Percentiles rank a stretch among this genome's conserved stretches.
These are phyloP conservation scores for Phalanger gymnotis DNA, from an alignment of 2,797 vertebrate species.

Conservation along the genomic window DNA sequence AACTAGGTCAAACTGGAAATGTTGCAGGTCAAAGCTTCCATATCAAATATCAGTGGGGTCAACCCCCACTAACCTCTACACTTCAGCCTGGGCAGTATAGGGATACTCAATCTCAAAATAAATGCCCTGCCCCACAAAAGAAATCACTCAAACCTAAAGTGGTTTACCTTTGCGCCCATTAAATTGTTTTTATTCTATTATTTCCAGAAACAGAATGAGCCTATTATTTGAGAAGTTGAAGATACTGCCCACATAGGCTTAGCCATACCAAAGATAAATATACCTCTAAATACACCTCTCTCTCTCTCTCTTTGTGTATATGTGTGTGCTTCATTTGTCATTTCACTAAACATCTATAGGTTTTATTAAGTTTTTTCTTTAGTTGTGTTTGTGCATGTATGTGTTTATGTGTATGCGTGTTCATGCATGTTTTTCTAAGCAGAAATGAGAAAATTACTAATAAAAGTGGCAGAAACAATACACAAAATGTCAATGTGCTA, in stretches of 20 bases:
- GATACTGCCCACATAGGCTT: constrained; percentile 60
- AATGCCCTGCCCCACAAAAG: too few species aligned
- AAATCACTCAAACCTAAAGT: too few species aligned
- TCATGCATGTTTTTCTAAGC: too few species aligned
- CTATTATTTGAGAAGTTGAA: background rate
- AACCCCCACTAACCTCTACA: too few species aligned
- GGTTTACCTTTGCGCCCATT: background rate
- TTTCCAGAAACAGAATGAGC: too few species aligned
- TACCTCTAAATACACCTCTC: too few species aligned
- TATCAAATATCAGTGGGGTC: too few species aligned
- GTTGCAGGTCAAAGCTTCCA: too few species aligned
- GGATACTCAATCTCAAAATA: too few species aligned
- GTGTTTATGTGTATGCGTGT: too few species aligned
- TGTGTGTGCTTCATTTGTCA: background rate
- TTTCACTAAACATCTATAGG: background rate
- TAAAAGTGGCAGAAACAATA: background rate
- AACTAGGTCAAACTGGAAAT: too few species aligned
- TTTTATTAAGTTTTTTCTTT: constrained; percentile 28
- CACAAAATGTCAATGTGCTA: constrained; percentile 2
- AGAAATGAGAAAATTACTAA: background rate
- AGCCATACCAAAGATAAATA: constrained; percentile 28
- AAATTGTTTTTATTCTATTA: constrained; percentile 8
- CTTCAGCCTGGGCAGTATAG: too few species aligned
- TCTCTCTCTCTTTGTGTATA: background rate
- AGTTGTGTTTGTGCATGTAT: background rate